Conservation (phyloP, 2,888 invertebrate species). For the Hypomecis punctinalis region DNA sequence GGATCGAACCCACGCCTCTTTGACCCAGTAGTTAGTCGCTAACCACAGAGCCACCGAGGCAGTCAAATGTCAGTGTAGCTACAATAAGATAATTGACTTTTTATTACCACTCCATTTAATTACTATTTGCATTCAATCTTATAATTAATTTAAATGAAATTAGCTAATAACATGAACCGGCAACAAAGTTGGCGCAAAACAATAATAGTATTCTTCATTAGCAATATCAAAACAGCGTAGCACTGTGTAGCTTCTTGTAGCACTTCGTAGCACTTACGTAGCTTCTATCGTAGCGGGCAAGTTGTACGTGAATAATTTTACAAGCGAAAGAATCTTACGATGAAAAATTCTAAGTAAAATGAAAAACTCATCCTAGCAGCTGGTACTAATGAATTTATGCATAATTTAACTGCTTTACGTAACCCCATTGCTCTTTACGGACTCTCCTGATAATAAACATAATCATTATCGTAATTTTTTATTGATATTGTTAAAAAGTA, state of each 20-base stretch:
- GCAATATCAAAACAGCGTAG: background rate
- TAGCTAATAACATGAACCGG: background rate
- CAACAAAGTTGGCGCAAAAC: background rate
- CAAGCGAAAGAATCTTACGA: slow-evolving; percentile 3
- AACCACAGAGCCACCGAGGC: no score
- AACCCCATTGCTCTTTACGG: slow-evolving; percentile 2
- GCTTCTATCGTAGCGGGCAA: background rate
- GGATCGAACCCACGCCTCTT: no score
- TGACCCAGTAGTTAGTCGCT: no score
- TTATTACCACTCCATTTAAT: no score
- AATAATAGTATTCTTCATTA: slow-evolving; percentile 1
- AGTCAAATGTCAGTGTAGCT: no score
- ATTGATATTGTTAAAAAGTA: slow-evolving; percentile 7
- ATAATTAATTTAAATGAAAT: no score
- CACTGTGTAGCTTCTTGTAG: slow-evolving; percentile 6
- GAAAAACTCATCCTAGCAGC: slow-evolving; percentile 3
- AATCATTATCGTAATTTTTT: slow-evolving; percentile 20
- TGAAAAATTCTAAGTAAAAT: slow-evolving; percentile 8
- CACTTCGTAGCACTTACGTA: slow-evolving; percentile 11
- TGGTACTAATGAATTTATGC: slow-evolving; percentile 14
- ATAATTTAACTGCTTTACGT: slow-evolving; percentile 6
- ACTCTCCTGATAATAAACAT: slow-evolving; percentile 12
- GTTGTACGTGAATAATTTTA: slow-evolving; percentile 8
- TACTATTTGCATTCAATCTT: no score
- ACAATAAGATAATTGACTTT: no score